Evolutionary conservation across 1,140 invertebrate genomes (phyloP).

Genomic region (Rhagoletis pomonella): DNA sequence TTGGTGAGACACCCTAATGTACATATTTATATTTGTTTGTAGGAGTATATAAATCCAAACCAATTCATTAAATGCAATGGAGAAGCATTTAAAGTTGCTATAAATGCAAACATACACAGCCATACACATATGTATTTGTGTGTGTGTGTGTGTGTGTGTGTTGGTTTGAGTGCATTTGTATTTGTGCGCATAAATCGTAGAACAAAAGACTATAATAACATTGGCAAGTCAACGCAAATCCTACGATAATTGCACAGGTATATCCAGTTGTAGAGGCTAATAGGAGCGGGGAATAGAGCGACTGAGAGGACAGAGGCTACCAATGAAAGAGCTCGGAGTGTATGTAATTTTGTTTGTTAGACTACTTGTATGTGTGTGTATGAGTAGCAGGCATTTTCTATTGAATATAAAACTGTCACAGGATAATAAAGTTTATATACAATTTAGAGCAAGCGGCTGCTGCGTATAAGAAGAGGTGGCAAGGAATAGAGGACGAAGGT

Average conservation of each 20-base stretch:
- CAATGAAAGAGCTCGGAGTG: not conserved
- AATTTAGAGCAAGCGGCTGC: constrained; percentile 11
- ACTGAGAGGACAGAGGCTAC: not conserved
- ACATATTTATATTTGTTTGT: not conserved
- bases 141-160: constrained; percentile 8
- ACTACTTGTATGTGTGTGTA: not conserved
- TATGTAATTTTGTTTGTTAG: not conserved
- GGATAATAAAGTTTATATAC: constrained; percentile 49
- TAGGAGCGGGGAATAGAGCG: not conserved
- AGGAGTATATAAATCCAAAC: constrained; percentile 35
- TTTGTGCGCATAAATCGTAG: constrained; percentile 45
- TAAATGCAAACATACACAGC: not conserved
- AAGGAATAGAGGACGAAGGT: too few relatives aligned
- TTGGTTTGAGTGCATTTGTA: not conserved
- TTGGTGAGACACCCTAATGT: too few relatives aligned
- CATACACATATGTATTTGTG: not conserved
- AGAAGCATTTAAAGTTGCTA: constrained; percentile 7
- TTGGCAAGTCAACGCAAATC: constrained; percentile 51
- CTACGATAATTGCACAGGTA: constrained; percentile 49
- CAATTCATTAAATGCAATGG: constrained; percentile 37
- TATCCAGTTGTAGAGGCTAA: not conserved
- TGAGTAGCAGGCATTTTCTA: constrained; percentile 33
- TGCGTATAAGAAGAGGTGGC: not conserved
- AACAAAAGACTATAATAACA: constrained; percentile 48
- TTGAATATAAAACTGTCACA: constrained; percentile 52